Base-by-base conservation (phyloP, 2,113 vertebrate species). In the Lepisosteus oculatus region DNA sequence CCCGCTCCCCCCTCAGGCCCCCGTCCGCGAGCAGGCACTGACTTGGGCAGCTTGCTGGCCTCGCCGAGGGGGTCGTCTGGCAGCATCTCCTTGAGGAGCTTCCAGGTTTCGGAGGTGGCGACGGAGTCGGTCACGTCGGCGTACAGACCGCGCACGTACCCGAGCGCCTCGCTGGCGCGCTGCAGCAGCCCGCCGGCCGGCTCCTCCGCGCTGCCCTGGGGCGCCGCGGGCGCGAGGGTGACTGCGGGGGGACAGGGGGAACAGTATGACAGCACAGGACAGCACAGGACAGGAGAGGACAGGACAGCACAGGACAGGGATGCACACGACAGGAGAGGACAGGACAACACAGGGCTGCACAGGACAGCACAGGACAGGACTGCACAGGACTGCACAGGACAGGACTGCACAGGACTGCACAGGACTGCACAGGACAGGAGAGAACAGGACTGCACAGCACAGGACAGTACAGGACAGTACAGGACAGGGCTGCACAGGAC, bases 121-220 rank as follows among this genome's bases (percentile, higher is more conserved):
- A 55, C 57, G 9, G 6, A 11, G 57, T 55, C 6, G 14, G 14
- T 55, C 13, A 14, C 15, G 29, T 89, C 90, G 86, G 77, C 79
- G 80, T 84, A 76, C 14, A 0, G 67, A 0, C 83, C 73, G 2
- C 29, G 43, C 8, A 66, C 13, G n/a, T 72, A 59, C 42, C 0
- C 14, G 56, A 61, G 61, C 8, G 55, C 9, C 2, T 67, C 42
- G 3, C 8, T 15, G 17, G 83, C 70, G n/a, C 47, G 76, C 68
- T 77, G 55, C 71, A 89, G 15, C 1, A 85, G 3, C 17, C 83
- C 83, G 72, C 29, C 65, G 7, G 41, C 55, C 4, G 43, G 43
- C 3, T 41, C 65, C 0, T 6, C 55, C 3, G 13, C 29, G 14
- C 4, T 29, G 29, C 29, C 56, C n/a, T 43, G 29, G 17, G 44